Evolutionary conservation across 2,113 vertebrate genomes (phyloP).

Genomic region (Grus americana): DNA sequence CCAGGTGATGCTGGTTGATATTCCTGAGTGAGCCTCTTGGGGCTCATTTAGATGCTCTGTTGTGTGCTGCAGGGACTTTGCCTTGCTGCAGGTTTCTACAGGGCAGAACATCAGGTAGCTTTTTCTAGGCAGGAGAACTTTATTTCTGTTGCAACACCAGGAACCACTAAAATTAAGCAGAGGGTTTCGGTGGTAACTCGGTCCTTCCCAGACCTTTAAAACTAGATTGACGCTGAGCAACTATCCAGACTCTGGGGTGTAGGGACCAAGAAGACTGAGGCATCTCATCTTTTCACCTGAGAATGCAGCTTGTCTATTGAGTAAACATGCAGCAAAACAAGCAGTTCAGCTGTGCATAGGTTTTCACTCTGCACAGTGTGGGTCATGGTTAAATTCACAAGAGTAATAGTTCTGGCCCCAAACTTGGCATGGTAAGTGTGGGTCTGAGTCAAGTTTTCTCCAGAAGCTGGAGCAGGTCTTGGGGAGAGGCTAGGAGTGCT

Average conservation of each 20-base stretch:
- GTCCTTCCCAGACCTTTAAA: neutral
- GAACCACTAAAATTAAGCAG: neutral
- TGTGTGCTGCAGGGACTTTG: neutral
- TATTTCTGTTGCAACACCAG: neutral
- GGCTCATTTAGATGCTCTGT: neutral
- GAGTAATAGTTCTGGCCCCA: neutral
- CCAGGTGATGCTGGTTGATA: neutral
- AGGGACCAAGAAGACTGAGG: neutral
- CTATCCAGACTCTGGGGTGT: too few species aligned
- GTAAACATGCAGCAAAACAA: neutral
- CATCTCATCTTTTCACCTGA: neutral
- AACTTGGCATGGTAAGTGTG: neutral
- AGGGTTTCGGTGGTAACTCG: neutral
- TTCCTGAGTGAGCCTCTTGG: neutral
- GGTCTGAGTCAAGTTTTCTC: neutral
- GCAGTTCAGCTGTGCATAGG: neutral
- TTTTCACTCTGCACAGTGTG: neutral
- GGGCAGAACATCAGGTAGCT: neutral
- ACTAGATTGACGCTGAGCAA: neutral
- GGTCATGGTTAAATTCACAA: neutral
- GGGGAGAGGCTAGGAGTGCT: neutral
- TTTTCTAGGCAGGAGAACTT: neutral
- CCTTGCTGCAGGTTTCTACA: neutral
- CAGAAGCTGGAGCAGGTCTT: neutral
- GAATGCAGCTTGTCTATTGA: too few species aligned